Conservation (phyloP, 2,113 vertebrate genomes). For the Anhinga rufa region DNA sequence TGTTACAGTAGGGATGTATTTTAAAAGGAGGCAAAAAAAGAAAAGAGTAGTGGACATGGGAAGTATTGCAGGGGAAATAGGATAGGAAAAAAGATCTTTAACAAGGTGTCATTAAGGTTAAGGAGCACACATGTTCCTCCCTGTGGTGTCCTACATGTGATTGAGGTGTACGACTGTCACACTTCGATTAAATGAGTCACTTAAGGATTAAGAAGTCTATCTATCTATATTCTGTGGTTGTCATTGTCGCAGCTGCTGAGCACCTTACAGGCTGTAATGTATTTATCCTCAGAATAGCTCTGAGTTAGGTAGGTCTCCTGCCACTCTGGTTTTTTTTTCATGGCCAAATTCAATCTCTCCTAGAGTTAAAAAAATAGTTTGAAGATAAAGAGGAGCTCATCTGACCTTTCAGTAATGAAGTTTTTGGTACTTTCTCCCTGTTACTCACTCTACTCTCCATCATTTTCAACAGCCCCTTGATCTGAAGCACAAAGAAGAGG, state of each 20-base stretch:
- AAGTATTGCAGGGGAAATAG: neutral
- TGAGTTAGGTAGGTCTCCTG: neutral
- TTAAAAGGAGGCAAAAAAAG: neutral
- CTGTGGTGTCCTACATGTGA: neutral
- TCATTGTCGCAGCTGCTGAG: neutral
- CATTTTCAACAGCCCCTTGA: neutral
- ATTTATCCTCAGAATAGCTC: neutral
- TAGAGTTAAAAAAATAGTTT: neutral
- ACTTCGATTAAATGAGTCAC: neutral
- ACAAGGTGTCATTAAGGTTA: neutral
- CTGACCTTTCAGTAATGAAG: slow-evolving; percentile 32
- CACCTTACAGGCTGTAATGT: neutral
- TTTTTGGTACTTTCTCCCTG: slow-evolving; percentile 14
- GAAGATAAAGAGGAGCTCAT: neutral
- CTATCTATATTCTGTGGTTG: neutral
- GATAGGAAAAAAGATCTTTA: neutral
- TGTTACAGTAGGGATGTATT: neutral
- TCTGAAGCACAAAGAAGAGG: slow-evolving; percentile 4
- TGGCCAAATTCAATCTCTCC: neutral
- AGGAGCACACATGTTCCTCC: neutral
- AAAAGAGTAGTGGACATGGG: neutral
- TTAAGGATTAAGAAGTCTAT: neutral
- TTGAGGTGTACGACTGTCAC: neutral
- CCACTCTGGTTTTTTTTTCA: neutral
- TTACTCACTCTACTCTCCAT: neutral